Evolutionary conservation across 1,140 invertebrate species (phyloP).

Genomic region (Hylyphantes graminicola): DNA sequence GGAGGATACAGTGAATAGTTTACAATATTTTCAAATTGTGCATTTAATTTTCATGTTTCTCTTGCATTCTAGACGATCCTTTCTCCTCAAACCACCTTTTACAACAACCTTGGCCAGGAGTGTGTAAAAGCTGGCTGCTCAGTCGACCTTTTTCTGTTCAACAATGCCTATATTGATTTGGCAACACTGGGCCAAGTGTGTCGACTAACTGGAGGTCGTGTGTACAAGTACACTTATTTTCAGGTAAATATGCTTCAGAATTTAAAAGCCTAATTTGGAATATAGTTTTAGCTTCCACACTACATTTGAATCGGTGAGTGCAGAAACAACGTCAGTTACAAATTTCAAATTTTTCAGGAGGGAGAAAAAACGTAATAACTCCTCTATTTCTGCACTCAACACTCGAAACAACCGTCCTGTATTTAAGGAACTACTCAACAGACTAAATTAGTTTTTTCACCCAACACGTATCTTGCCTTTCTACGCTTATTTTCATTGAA

Average conservation of each 20-base stretch:
- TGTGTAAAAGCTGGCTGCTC: conserved; percentile 63
- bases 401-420: no score
- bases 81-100: conserved; percentile 62
- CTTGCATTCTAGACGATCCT: conserved; percentile 68
- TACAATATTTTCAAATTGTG: not conserved
- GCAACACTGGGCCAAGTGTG: conserved; percentile 63
- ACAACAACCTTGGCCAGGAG: conserved; percentile 62
- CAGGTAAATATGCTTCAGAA: conserved; percentile 28
- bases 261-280: not conserved
- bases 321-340: no score
- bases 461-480: no score
- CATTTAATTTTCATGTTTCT: not conserved
- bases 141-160: conserved; percentile 64
- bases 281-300: no score
- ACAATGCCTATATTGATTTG: conserved; percentile 63
- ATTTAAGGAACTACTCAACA: no score
- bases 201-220: conserved; percentile 62
- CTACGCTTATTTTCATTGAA: no score
- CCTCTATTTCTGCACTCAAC: no score
- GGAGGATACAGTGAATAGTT: not conserved
- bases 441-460: no score
- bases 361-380: no score
- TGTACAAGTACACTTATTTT: conserved; percentile 63
- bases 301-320: no score
- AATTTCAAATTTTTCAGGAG: no score